Evolutionary conservation across 2,797 vertebrate genomes (phyloP), one percentile per base, ranked within the genome.

Genomic region (Trematomus bernacchii): DNA sequence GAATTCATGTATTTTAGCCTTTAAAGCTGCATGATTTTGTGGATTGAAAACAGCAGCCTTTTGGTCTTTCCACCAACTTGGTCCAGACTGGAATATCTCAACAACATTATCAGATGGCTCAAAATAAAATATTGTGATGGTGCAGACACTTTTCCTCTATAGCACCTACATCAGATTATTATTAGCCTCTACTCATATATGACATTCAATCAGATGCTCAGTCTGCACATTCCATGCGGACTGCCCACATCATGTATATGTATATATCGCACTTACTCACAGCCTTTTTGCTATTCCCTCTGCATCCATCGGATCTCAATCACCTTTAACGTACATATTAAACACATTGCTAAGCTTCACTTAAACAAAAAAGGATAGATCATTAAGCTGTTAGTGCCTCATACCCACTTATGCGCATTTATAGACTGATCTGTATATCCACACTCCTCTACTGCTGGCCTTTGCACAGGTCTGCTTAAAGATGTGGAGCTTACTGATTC

Each of bases 401-500:
- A 54, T 52, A 67, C 51, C 64, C 54, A 79, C 77, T 51, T 52
- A 66, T 71, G 47, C 42, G 66, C 65, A 73, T 86, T 77, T 66
- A 57, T 27, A 68, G 48, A 69, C 18, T 65, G 23, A 68, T 78
- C 16, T 68, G 14, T 76, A 69, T 30, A 62, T 70, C 57, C 47
- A 33, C 18, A 46, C 52, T 23, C 18, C 19, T 78, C 30, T 37
- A 19, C 33, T 23, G 52, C 47, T 76, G 58, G 54, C 53, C 47
- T 69, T 66, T 79, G 65, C 60, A 65, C 21, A 50, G 21, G 33
- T 79, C 55, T 48, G 46, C 51, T 64, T 76, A 59, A 73, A 69
- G 37, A 70, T 59, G 60, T 66, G 23, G 15, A 67, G 40, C 21
- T 52, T 11, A 50, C 10, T 21, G 5, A 78, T 63, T 48, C 23